Evolutionary conservation across 2,888 invertebrate species (phyloP).

Genomic region (Heliconius aoede): DNA sequence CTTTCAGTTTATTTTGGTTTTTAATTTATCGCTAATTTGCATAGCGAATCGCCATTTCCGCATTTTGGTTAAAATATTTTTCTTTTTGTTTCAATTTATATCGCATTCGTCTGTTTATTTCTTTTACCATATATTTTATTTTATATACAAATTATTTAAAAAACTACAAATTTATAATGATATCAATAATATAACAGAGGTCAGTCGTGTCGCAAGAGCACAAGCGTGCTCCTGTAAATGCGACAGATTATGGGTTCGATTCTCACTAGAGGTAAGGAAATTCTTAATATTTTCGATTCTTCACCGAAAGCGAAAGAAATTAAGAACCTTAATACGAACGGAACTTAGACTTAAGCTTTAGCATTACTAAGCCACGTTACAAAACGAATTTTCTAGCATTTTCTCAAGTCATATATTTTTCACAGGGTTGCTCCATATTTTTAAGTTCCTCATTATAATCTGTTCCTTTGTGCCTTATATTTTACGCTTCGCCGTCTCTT

Average conservation of each 20-base stretch:
- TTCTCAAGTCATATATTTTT: not conserved
- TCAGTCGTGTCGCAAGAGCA: too few relatives aligned
- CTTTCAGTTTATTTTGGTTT: constrained; percentile 15
- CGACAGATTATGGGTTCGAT: not conserved
- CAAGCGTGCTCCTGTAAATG: not conserved
- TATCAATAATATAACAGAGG: not conserved
- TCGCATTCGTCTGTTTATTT: too few relatives aligned
- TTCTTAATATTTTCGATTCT: not conserved
- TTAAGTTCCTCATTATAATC: not conserved
- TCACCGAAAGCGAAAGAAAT: not conserved
- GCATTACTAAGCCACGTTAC: not conserved
- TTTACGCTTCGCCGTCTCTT: not conserved
- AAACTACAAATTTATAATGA: not conserved
- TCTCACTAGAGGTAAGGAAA: not conserved
- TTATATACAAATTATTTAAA: not conserved
- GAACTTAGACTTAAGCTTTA: not conserved
- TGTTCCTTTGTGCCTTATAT: not conserved
- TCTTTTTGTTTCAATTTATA: not conserved
- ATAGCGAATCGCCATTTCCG: constrained; percentile 7
- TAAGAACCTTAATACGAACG: too few relatives aligned
- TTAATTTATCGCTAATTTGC: constrained; percentile 18
- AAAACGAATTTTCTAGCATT: not conserved
- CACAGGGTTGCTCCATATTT: not conserved
- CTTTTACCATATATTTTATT: too few relatives aligned
- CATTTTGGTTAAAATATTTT: not conserved